Evolutionary conservation across 2,888 invertebrate genomes (phyloP).

Genomic region (Drepana falcataria): DNA sequence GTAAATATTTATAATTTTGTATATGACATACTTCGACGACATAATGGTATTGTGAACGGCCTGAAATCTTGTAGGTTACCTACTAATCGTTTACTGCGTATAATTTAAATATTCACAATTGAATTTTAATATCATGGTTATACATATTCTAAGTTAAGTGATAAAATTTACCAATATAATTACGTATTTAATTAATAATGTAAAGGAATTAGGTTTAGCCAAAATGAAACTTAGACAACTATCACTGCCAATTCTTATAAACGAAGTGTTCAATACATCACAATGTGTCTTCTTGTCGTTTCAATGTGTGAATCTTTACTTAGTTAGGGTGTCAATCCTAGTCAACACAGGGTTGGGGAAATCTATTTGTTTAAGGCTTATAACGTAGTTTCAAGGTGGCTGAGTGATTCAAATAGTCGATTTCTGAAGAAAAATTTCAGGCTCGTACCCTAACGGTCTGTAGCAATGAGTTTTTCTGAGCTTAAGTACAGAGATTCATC

Average conservation of each 20-base stretch:
- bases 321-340: constrained; percentile 69
- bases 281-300: constrained; percentile 26
- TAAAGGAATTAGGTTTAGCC: constrained; percentile 19
- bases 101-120: constrained; percentile 1
- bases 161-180: constrained; percentile 9
- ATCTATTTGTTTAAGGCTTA: constrained; percentile 15
- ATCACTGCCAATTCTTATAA: constrained; percentile 66
- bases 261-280: constrained; percentile 31
- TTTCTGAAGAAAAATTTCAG: too few species aligned
- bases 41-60: too few species aligned
- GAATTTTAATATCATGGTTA: constrained; percentile 1
- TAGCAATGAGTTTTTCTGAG: too few species aligned
- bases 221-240: constrained; percentile 36
- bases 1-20: constrained; percentile 28
- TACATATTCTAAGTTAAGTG: constrained; percentile 1
- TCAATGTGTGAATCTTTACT: constrained; percentile 24
- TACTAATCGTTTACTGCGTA: not conserved
- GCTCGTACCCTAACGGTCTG: too few species aligned
- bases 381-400: not conserved
- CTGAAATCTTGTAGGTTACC: too few species aligned
- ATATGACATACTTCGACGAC: not conserved
- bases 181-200: constrained; percentile 34
- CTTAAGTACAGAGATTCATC: too few species aligned
- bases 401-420: too few species aligned
- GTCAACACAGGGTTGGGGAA: constrained; percentile 73